Conservation (phyloP, 2,113 vertebrate genomes). For the Centropus unirufus region DNA sequence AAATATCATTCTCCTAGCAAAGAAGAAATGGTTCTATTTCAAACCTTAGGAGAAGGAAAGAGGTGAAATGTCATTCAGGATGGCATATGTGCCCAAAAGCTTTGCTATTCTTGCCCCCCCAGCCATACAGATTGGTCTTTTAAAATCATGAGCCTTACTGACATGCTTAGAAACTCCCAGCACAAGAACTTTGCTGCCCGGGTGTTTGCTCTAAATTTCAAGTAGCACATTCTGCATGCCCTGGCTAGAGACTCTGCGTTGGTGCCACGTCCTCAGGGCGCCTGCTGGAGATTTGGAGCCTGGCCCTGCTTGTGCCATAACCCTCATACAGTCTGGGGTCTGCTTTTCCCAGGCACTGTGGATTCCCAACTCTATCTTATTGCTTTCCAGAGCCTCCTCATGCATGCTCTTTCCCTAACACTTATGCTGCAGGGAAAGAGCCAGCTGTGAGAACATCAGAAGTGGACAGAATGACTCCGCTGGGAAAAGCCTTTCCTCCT, state of each 20-base stretch:
- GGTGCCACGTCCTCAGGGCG: not conserved
- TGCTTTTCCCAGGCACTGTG: not conserved
- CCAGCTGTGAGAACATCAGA: not conserved
- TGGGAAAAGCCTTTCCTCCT: not conserved
- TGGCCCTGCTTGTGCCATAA: fast-evolving
- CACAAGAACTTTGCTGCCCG: not conserved
- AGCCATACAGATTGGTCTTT: not conserved
- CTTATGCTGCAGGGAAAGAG: not conserved
- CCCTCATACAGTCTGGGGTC: not conserved
- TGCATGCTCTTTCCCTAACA: not conserved
- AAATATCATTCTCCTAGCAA: conserved; percentile 4
- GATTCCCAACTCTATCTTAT: not conserved
- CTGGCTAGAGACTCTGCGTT: not conserved
- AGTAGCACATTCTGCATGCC: not conserved
- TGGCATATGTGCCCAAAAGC: not conserved
- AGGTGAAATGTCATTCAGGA: not conserved
- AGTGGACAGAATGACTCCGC: not conserved
- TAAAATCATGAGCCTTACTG: not conserved
- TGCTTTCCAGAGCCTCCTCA: not conserved
- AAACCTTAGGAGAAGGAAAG: not conserved
- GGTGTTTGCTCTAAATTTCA: not conserved
- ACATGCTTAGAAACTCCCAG: not conserved
- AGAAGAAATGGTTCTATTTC: conserved; percentile 17
- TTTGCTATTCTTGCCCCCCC: not conserved
- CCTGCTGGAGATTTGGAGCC: not conserved